Conservation (phyloP, 2,113 vertebrate species). For the Saimiri boliviensis region DNA sequence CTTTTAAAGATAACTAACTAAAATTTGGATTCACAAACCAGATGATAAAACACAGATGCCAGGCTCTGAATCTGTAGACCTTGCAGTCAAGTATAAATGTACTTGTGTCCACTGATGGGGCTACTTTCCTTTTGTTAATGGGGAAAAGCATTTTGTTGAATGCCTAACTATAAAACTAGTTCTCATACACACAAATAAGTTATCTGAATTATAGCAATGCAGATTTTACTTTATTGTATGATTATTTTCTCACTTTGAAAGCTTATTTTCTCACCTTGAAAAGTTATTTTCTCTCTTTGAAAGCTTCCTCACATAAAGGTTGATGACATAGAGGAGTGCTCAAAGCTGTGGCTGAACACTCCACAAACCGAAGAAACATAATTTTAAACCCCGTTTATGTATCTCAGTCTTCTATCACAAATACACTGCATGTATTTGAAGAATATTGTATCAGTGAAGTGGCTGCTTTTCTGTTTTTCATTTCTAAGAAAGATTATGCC, state of each 20-base stretch:
- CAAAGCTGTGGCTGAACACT: too few species aligned
- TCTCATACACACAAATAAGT: not conserved
- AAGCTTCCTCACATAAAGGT: too few species aligned
- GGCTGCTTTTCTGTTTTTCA: too few species aligned
- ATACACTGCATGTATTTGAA: too few species aligned
- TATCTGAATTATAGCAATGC: not conserved
- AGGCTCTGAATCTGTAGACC: not conserved
- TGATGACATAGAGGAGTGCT: too few species aligned
- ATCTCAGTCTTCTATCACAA: too few species aligned
- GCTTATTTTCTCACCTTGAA: not conserved
- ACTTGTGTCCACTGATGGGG: not conserved
- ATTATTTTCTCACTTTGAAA: constrained; percentile 27
- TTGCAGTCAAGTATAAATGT: not conserved
- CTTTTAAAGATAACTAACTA: not conserved
- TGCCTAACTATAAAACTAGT: not conserved
- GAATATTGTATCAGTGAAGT: too few species aligned
- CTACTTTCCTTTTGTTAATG: not conserved
- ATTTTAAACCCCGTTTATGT: too few species aligned
- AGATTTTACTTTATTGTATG: constrained; percentile 21
- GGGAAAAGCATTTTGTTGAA: not conserved
- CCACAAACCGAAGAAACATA: too few species aligned
- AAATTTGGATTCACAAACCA: not conserved
- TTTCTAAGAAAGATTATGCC: too few species aligned
- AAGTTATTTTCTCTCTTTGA: too few species aligned
- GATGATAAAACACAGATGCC: not conserved